Conservation (phyloP, 2,797 vertebrate species). For the Mus spretus region DNA sequence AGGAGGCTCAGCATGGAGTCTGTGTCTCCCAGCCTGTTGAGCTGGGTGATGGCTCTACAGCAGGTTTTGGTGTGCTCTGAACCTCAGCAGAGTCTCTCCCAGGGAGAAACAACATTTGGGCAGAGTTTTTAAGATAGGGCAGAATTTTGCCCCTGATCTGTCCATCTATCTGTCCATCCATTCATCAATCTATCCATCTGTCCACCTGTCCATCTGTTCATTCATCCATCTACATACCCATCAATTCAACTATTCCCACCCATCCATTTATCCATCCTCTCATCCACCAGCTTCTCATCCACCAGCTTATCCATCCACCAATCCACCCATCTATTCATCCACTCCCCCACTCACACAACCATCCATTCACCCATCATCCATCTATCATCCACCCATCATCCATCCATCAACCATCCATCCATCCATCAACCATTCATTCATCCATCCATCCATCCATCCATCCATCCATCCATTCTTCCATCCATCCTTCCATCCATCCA, state of each 20-base stretch:
- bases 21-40: too few relatives aligned
- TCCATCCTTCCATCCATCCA: background rate
- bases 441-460: too few relatives aligned
- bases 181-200: background rate
- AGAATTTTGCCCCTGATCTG: background rate
- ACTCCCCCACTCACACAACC: too few relatives aligned
- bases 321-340: background rate
- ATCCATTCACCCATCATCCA: background rate
- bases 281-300: background rate
- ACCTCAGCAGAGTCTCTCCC: background rate
- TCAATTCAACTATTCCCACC: rapidly evolving
- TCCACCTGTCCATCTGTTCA: background rate
- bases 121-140: slow-evolving; percentile 34
- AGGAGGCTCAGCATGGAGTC: background rate
- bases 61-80: slow-evolving; percentile 66
- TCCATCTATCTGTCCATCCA: background rate
- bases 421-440: too few relatives aligned
- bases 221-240: too few relatives aligned
- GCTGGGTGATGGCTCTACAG: slow-evolving; percentile 24
- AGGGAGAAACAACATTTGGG: slow-evolving; percentile 43
- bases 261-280: rapidly evolving
- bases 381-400: too few relatives aligned
- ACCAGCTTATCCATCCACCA: background rate
- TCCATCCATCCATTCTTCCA: background rate
- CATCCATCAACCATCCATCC: too few relatives aligned